Evolutionary conservation across 2,113 vertebrate species (phyloP), one percentile per base, ranked within the genome.

Genomic region (pig (Sus scrofa)): DNA sequence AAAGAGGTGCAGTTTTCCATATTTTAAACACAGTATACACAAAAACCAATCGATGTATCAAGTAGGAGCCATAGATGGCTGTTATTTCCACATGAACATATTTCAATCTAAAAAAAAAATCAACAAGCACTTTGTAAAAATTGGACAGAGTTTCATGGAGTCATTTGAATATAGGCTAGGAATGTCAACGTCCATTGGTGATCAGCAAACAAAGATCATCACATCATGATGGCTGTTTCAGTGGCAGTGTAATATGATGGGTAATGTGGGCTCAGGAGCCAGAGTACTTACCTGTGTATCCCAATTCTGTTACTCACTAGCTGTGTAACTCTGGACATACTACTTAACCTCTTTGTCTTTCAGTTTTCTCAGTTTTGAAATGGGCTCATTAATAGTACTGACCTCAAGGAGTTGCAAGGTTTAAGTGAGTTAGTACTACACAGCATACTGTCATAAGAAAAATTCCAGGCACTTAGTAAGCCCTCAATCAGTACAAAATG

Each of bases 81-180:
- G 34, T 19, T 84, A 82, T 26, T 71, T 86, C 86, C 12, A 60
- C 62, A 11, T 65, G 34, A 89, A 95, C 34, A 82, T 54, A 39
- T 60, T 94, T 97, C 86, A 52, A 86, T 39, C 6, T 70, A 89
- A 88, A 91, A 71, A 71, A n/a, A 60, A n/a, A 56, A 2, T 86
- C 39, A 60, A 7, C 14, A 71, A 75, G 6, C 2, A 58, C 15
- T 75, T 93, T 62, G 1, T 14, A 95, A 81, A 73, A 56, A 26
- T 5, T 24, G 39, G 18, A 50, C 8, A 50, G 8, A 83, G 26
- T 27, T 63, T 44, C 8, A 56, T 30, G 16, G 62, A n/a, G 5
- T 30, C 71, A 39, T 63, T 78, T 26, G 9, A 78, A 10, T 54
- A 56, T 22, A 56, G 44, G 2, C 54, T 56, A 79, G 6, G 39